These are phyloP conservation scores for Elgaria multicarinata DNA, from an alignment of 2,113 vertebrate genomes.

Conservation along the genomic window DNA sequence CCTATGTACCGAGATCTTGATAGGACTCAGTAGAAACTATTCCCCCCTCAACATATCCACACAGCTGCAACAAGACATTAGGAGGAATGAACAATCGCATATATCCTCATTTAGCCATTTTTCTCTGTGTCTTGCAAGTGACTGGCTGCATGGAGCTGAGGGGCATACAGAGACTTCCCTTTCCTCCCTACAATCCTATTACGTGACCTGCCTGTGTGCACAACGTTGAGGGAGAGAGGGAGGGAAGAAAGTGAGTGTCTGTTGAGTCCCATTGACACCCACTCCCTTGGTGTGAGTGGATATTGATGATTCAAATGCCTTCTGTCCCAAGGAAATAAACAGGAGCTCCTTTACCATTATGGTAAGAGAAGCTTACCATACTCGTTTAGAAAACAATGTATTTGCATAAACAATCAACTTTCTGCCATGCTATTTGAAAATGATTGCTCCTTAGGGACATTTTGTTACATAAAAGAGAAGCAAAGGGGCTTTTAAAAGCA, in stretches of 20 bases:
- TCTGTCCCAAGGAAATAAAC: conserved; percentile 39
- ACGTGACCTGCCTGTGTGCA: background rate
- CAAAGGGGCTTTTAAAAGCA: background rate
- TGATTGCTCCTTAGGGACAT: background rate
- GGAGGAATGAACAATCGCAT: background rate
- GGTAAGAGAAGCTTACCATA: conserved; percentile 28
- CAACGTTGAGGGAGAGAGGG: background rate
- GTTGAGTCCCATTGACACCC: background rate
- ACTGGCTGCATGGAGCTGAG: no score
- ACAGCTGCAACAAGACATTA: background rate
- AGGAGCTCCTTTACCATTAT: conserved; percentile 31
- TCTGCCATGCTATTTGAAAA: conserved; percentile 41
- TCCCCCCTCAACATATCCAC: background rate
- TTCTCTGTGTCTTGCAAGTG: background rate
- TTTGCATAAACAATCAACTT: conserved; percentile 30
- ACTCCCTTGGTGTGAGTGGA: background rate
- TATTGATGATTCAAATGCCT: conserved; percentile 24
- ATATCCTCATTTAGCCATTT: no score
- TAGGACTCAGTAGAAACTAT: background rate
- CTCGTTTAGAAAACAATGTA: conserved; percentile 11
- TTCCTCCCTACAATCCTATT: background rate
- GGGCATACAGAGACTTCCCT: no score
- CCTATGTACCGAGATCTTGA: background rate
- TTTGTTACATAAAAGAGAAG: background rate
- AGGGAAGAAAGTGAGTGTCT: background rate